Percentiles rank a stretch among this genome's conserved stretches.
Evolutionary conservation across 2,113 vertebrate genomes (phyloP).

Genomic region (Entelurus aequoreus): DNA sequence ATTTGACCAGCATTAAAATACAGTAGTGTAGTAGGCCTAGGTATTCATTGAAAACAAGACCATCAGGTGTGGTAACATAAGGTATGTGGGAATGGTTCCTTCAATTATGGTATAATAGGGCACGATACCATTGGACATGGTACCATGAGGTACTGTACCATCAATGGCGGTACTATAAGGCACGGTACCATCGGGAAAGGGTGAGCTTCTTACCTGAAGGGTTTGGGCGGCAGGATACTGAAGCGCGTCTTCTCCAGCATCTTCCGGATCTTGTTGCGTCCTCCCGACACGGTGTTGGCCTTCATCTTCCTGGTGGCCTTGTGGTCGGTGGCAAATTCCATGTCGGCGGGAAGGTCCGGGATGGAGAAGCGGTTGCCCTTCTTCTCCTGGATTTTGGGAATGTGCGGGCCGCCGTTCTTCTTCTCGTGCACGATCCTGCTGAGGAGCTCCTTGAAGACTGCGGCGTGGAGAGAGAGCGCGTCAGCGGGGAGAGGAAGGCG

Average conservation of each 20-base stretch:
- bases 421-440: conserved; percentile 85
- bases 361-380: conserved; percentile 96
- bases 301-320: conserved; percentile 90
- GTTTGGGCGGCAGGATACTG: conserved; percentile 93
- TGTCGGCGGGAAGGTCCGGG: conserved; percentile 88
- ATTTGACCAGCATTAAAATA: too few species aligned
- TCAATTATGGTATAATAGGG: too few species aligned
- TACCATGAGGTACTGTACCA: too few species aligned
- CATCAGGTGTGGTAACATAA: too few species aligned
- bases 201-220: conserved; percentile 80
- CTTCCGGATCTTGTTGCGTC: conserved; percentile 92
- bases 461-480: not conserved
- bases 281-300: conserved; percentile 92
- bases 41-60: too few species aligned
- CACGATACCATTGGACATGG: too few species aligned
- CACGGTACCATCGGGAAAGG: too few species aligned
- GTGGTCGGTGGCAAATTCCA: conserved; percentile 85
- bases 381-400: conserved; percentile 95
- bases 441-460: conserved; percentile 96
- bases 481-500: not conserved
- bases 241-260: conserved; percentile 95
- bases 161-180: too few species aligned
- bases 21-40: too few species aligned
- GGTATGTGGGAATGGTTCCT: too few species aligned
- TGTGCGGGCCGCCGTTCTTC: conserved; percentile 85